A percentile compares a stretch with the other conserved stretches of the same genome.
phyloP scores from a whole-genome alignment of 1,140 invertebrate genomes.

The Dinothrombium tinctorium region DNA sequence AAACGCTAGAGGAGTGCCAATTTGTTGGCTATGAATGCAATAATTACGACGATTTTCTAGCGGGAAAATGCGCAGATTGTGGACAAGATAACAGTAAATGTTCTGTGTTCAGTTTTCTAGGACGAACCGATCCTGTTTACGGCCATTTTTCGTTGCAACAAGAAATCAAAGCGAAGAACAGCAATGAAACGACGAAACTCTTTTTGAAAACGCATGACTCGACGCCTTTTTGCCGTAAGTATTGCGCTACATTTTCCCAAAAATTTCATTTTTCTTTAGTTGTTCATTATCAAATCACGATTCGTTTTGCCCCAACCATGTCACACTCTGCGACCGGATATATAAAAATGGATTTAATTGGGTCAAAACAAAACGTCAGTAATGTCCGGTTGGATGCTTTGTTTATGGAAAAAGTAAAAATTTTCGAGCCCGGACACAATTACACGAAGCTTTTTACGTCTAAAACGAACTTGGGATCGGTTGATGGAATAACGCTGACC shows the following conservation, averaged over 20 bases:
- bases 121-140: neutral
- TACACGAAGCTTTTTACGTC: neutral
- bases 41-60: constrained; percentile 13
- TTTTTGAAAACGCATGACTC: neutral
- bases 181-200: neutral
- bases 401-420: neutral
- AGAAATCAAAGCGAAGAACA: too few relatives aligned
- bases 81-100: neutral
- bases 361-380: neutral
- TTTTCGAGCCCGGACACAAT: neutral
- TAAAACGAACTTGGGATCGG: neutral
- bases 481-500: neutral
- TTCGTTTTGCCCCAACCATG: neutral
- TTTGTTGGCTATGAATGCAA: constrained; percentile 15
- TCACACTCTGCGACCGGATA: neutral
- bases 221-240: neutral
- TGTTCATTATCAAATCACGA: neutral
- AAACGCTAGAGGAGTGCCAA: constrained; percentile 22
- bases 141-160: neutral
- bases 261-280: neutral
- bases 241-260: neutral
- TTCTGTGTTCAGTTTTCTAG: neutral
- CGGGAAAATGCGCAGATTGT: constrained; percentile 14
- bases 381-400: too few relatives aligned
- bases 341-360: neutral